Percentiles rank a stretch among this genome's conserved stretches.
Evolutionary conservation across 2,888 invertebrate species (phyloP).

Genomic region (Lepidocyrtinus sp.): DNA sequence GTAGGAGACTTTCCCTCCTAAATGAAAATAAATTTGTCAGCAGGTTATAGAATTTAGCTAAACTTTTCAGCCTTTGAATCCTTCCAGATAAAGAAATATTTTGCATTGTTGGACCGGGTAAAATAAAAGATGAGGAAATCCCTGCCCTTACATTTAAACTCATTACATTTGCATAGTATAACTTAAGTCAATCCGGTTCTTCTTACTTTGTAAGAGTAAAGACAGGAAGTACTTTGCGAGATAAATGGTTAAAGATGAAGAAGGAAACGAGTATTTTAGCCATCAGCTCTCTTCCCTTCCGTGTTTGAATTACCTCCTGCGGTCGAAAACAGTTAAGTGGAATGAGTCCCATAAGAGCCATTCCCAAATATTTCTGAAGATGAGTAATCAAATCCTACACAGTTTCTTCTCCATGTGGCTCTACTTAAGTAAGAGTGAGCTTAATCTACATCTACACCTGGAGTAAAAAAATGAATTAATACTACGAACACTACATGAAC

Average conservation of each 20-base stretch:
- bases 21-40: constrained; percentile 2
- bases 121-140: background rate
- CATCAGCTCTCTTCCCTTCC: constrained; percentile 8
- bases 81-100: background rate
- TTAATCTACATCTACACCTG: background rate
- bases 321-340: constrained; percentile 44
- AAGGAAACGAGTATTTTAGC: constrained; percentile 10
- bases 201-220: background rate
- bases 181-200: too few species aligned
- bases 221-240: background rate
- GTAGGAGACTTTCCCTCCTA: background rate
- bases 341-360: constrained; percentile 67
- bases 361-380: constrained; percentile 65
- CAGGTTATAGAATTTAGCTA: background rate
- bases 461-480: background rate
- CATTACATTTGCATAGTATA: constrained; percentile 3
- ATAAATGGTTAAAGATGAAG: background rate
- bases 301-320: constrained; percentile 2
- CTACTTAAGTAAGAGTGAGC: too few species aligned
- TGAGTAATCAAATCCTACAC: constrained; percentile 66
- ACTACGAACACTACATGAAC: background rate
- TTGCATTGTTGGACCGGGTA: background rate
- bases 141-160: background rate
- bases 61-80: constrained; percentile 1
- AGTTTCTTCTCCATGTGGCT: too few species aligned